Conservation (phyloP, 2,888 invertebrate genomes). For the Epistrophe eligans region DNA sequence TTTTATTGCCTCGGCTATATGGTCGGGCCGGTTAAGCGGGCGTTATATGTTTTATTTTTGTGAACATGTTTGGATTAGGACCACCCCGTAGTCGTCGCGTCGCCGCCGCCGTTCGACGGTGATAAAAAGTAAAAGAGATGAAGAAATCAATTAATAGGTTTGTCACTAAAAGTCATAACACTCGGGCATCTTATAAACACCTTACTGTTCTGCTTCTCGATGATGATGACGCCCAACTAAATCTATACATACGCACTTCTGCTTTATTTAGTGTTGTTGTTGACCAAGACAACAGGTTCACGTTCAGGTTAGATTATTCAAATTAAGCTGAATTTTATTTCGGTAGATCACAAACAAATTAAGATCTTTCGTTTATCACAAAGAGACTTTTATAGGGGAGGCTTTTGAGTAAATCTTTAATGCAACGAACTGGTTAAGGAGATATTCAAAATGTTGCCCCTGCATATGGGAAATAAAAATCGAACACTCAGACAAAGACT, state of each 20-base stretch:
- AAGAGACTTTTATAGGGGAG: slow-evolving; percentile 1
- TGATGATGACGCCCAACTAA: neutral
- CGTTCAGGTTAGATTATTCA: slow-evolving; percentile 54
- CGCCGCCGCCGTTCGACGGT: neutral
- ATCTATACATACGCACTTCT: neutral
- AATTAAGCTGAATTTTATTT: slow-evolving; percentile 62
- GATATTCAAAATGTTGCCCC: slow-evolving; percentile 7
- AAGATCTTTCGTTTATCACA: slow-evolving; percentile 37
- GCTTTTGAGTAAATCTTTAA: neutral
- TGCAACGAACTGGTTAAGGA: slow-evolving; percentile 25
- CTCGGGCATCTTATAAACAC: slow-evolving; percentile 45
- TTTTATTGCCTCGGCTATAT: slow-evolving; percentile 65
- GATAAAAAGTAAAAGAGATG: slow-evolving; percentile 35
- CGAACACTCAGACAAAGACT: neutral
- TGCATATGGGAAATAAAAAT: neutral
- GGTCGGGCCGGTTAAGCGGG: slow-evolving; percentile 40
- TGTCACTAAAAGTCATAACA: slow-evolving; percentile 60
- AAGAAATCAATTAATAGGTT: slow-evolving; percentile 69
- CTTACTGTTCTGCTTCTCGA: slow-evolving; percentile 49
- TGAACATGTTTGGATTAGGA: slow-evolving; percentile 64
- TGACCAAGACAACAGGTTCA: slow-evolving; percentile 21
- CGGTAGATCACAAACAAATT: slow-evolving; percentile 65
- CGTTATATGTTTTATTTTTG: slow-evolving; percentile 49
- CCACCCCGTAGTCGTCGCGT: slow-evolving; percentile 44
- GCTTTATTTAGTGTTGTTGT: neutral